Evolutionary conservation across 2,113 vertebrate genomes (phyloP).

Genomic region (Serinus canaria): DNA sequence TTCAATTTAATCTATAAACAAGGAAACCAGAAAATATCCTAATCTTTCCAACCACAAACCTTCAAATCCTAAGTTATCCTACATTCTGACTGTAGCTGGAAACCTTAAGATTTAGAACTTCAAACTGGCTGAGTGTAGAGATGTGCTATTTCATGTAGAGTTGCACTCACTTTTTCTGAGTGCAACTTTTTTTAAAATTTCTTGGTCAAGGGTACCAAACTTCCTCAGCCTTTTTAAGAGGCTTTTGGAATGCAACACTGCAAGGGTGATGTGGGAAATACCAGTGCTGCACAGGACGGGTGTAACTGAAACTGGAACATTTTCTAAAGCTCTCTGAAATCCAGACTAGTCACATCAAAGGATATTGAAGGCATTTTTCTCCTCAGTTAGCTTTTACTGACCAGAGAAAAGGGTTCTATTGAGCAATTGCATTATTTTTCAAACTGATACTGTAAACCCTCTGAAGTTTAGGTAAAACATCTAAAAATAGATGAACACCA

Average conservation of each 20-base stretch:
- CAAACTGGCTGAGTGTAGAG: background rate
- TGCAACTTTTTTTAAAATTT: background rate
- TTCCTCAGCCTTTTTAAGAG: background rate
- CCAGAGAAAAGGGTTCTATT: background rate
- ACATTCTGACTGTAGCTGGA: background rate
- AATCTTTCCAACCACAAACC: background rate
- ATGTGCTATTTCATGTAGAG: background rate
- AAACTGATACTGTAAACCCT: background rate
- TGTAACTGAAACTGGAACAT: background rate
- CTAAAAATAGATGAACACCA: background rate
- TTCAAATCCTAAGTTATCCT: background rate
- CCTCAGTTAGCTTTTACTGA: background rate
- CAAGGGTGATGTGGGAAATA: background rate
- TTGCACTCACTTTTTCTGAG: background rate
- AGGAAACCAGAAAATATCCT: background rate
- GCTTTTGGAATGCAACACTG: background rate
- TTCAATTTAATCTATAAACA: background rate
- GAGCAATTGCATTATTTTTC: background rate
- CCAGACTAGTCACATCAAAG: background rate
- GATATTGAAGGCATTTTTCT: background rate
- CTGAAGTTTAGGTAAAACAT: background rate
- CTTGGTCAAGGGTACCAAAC: background rate
- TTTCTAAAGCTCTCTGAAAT: background rate
- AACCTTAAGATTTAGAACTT: background rate
- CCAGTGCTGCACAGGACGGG: background rate